Evolutionary conservation across 2,888 invertebrate species (phyloP).

Genomic region (Meghimatium bilineatum): DNA sequence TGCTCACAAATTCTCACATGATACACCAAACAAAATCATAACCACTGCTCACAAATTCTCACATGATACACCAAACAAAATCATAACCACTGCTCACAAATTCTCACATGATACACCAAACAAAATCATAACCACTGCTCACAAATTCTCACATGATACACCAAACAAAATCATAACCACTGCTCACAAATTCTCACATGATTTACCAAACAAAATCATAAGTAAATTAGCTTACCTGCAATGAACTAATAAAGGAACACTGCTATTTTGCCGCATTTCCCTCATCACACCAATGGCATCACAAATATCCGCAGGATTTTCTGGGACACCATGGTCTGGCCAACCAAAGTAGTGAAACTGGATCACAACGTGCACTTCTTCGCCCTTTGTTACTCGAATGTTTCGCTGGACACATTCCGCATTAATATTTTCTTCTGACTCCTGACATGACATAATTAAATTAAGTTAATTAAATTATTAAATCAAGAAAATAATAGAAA

Average conservation of each 20-base stretch:
- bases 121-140: no score
- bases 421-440: constrained; percentile 78
- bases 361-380: constrained; percentile 56
- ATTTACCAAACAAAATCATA: neutral
- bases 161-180: neutral
- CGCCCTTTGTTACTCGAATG: constrained; percentile 75
- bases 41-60: neutral
- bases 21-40: neutral
- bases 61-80: neutral
- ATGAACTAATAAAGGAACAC: constrained; percentile 80
- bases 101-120: no score
- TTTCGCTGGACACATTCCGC: constrained; percentile 80
- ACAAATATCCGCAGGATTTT: constrained; percentile 75
- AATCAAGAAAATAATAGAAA: neutral
- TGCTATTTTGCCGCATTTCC: constrained; percentile 79
- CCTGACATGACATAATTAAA: constrained; percentile 50
- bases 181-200: neutral
- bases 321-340: constrained; percentile 81
- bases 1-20: neutral
- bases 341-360: constrained; percentile 81
- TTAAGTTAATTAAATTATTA: neutral
- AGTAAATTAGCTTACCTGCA: constrained; percentile 77
- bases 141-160: neutral
- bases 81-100: neutral
- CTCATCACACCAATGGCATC: constrained; percentile 80